phyloP scores from a whole-genome alignment of 2,113 vertebrate species.

The Coreoperca whiteheadi region DNA sequence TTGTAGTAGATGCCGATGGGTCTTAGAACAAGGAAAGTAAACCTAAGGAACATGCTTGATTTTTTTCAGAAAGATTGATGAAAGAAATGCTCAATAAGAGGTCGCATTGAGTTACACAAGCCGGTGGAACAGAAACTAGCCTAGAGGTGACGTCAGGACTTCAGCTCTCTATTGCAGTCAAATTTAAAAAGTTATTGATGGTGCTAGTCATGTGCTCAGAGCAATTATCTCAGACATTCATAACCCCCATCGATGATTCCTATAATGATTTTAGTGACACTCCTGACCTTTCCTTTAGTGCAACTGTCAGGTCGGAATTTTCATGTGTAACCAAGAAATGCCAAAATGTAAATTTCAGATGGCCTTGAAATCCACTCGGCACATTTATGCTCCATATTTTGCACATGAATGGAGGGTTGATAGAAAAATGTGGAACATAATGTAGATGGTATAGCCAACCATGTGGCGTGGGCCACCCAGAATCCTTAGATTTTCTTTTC shows the following conservation, averaged over 20 bases:
- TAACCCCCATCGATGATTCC: not conserved
- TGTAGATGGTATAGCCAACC: not conserved
- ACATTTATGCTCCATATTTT: not conserved
- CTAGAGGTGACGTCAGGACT: not conserved
- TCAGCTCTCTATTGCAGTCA: not conserved
- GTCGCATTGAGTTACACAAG: too few species aligned
- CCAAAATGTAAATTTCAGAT: not conserved
- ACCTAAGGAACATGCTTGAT: too few species aligned
- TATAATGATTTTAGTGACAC: not conserved
- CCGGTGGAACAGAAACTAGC: too few species aligned
- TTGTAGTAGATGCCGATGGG: too few species aligned
- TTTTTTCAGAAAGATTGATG: too few species aligned
- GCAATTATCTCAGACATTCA: too few species aligned
- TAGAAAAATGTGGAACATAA: not conserved
- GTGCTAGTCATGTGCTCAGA: too few species aligned
- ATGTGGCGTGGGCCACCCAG: not conserved
- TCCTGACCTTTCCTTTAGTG: not conserved
- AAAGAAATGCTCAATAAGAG: too few species aligned
- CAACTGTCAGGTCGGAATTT: not conserved
- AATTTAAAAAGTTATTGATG: not conserved
- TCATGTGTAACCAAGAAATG: not conserved
- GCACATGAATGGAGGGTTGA: not conserved
- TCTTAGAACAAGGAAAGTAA: too few species aligned
- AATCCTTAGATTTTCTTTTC: slow-evolving; percentile 15
- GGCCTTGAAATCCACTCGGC: not conserved